Base-by-base conservation (phyloP, 1,140 invertebrate genomes). In the Panulirus ornatus region DNA sequence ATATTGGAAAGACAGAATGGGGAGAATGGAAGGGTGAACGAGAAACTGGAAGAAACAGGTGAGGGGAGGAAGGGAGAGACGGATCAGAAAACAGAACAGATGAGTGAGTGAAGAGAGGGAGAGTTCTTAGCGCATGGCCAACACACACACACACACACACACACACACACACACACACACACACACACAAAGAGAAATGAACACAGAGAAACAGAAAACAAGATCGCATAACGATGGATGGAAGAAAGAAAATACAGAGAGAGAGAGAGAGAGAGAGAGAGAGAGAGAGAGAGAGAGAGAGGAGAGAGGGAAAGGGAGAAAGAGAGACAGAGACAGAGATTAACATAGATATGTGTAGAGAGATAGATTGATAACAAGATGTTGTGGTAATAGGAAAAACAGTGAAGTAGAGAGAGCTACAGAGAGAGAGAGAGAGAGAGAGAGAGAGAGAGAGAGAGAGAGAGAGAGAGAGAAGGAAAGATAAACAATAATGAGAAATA, bases 371-470 rank as follows among this genome's bases (percentile, higher is more conserved):
- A 58, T 11, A 58, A 58, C 11, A 11, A 58, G 22, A 22, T 22
- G 22, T 58, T 58, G 51, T 11, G 51, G 51, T 11, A 58, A 58
- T 11, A 58, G 51, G 51, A 22, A 58, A 58, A 58, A 22, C 11
- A 58, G 22, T 11, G 51, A 58, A 58, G 51, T 11, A 11, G 51
- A 58, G 51, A 58, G 51, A 58, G 22, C 11, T 11, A 58, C 11
- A 58, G 51, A 58, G 51, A 58, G 22, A 58, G 51, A 58, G 22
- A 11, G 22, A 58, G 51, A 58, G 51, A 58, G 51, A 58, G 51
- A 58, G 51, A 58, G 51, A 58, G 51, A 58, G 51, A 58, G 51
- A n/a, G n/a, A n/a, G n/a, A n/a, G n/a, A n/a, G n/a, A n/a, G n/a
- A n/a, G n/a, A n/a, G n/a, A n/a, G n/a, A n/a, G n/a, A n/a, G n/a